Evolutionary conservation across 1,140 invertebrate genomes (phyloP).

Genomic region (Pseudomyrmex gracilis): DNA sequence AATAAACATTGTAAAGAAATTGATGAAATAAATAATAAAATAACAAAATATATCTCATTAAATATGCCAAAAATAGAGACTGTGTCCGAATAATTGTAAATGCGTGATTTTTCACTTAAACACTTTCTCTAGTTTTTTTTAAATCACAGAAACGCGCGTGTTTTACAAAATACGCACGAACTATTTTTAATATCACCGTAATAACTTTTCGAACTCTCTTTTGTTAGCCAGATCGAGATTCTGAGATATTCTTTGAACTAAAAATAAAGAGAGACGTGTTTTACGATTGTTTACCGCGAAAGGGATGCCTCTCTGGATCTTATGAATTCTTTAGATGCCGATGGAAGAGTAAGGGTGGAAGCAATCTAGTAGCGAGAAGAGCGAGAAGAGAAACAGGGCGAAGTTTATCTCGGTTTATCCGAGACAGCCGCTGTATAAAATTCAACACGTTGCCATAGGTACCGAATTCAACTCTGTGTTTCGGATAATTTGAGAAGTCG

Average conservation of each 20-base stretch:
- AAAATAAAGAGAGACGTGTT: constrained; percentile 66
- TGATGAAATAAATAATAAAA: too few species aligned
- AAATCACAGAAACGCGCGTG: not conserved
- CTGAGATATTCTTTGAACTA: constrained; percentile 59
- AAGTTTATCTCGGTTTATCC: constrained; percentile 72
- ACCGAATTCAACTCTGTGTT: constrained; percentile 66
- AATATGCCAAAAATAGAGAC: too few species aligned
- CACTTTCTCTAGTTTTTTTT: constrained; percentile 2
- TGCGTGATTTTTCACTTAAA: constrained; percentile 45
- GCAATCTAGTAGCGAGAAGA: constrained; percentile 56
- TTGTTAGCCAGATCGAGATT: constrained; percentile 22
- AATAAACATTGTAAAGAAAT: too few species aligned
- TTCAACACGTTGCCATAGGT: constrained; percentile 57
- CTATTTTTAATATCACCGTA: constrained; percentile 68
- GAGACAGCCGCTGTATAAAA: constrained; percentile 62
- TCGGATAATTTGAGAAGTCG: constrained; percentile 62
- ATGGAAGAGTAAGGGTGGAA: constrained; percentile 63
- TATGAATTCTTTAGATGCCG: constrained; percentile 74
- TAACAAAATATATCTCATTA: too few species aligned
- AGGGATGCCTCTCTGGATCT: constrained; percentile 69
- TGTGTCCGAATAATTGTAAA: not conserved
- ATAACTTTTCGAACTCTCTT: not conserved
- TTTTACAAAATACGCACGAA: constrained; percentile 35
- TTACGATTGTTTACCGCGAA: constrained; percentile 72
- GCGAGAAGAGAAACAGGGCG: constrained; percentile 10